Conservation (phyloP, 1,140 invertebrate genomes). For the Sycophila sp. region DNA sequence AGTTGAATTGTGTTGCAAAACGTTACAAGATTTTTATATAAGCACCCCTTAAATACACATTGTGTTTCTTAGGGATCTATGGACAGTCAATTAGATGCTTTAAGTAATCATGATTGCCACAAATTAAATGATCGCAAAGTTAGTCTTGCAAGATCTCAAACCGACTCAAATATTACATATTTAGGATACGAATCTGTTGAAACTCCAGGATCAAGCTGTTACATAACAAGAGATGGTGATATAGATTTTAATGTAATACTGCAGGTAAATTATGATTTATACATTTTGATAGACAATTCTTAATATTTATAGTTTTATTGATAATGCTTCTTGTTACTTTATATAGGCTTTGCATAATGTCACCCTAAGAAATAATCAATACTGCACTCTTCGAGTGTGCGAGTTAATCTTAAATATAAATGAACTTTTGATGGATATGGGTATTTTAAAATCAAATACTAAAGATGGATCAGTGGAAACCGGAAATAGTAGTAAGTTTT, state of each 20-base stretch:
- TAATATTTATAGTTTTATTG: background rate
- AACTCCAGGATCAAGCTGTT: conserved; percentile 88
- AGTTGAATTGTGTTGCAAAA: too few species aligned
- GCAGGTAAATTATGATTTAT: conserved; percentile 80
- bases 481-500: too few species aligned
- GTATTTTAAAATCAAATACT: conserved; percentile 75
- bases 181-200: conserved; percentile 80
- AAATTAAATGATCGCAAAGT: conserved; percentile 73
- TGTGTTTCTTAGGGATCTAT: conserved; percentile 85
- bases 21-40: too few species aligned
- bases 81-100: conserved; percentile 81
- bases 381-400: conserved; percentile 86
- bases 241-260: conserved; percentile 92
- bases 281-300: background rate
- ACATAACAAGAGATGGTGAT: conserved; percentile 95
- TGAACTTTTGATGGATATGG: conserved; percentile 89
- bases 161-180: conserved; percentile 94
- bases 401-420: conserved; percentile 91
- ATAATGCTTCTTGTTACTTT: background rate
- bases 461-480: conserved; percentile 62
- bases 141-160: conserved; percentile 86
- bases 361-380: conserved; percentile 77
- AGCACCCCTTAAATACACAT: too few species aligned
- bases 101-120: conserved; percentile 72
- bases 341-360: conserved; percentile 86